phyloP scores from a whole-genome alignment of 2,888 invertebrate species.

The Plebejus melissa region DNA sequence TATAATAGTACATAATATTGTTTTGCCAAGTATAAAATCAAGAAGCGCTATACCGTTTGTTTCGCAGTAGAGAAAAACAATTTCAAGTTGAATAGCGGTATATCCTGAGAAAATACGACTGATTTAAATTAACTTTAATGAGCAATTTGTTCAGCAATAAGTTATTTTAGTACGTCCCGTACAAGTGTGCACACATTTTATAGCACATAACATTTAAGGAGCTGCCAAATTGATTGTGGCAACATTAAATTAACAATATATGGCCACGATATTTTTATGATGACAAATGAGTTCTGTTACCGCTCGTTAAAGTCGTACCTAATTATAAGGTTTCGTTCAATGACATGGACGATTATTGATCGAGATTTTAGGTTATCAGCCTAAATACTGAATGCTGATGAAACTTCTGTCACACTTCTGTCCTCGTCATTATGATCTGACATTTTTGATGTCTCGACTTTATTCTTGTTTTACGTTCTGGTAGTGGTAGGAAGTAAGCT shows the following conservation, averaged over 20 bases:
- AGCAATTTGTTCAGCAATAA: background rate
- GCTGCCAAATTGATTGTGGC: constrained; percentile 9
- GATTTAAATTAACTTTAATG: constrained; percentile 1
- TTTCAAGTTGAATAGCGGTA: background rate
- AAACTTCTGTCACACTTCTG: no score
- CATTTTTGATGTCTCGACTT: no score
- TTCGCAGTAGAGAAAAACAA: background rate
- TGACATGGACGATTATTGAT: background rate
- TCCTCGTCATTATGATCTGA: no score
- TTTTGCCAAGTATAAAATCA: background rate
- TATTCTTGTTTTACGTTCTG: no score
- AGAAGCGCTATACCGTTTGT: background rate
- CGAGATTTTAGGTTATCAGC: background rate
- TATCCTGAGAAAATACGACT: background rate
- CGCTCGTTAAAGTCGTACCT: background rate
- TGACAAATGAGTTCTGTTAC: background rate
- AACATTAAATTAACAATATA: constrained; percentile 1
- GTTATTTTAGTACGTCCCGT: constrained; percentile 5
- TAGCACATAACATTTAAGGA: constrained; percentile 1
- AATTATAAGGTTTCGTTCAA: background rate
- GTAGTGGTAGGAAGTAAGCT: no score
- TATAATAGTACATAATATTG: background rate
- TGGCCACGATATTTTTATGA: background rate
- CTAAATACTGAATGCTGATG: background rate
- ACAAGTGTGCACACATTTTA: background rate